A percentile compares a stretch with the other conserved stretches of the same genome.
Conservation (phyloP, 2,113 vertebrate genomes). For the Lathamus discolor region DNA sequence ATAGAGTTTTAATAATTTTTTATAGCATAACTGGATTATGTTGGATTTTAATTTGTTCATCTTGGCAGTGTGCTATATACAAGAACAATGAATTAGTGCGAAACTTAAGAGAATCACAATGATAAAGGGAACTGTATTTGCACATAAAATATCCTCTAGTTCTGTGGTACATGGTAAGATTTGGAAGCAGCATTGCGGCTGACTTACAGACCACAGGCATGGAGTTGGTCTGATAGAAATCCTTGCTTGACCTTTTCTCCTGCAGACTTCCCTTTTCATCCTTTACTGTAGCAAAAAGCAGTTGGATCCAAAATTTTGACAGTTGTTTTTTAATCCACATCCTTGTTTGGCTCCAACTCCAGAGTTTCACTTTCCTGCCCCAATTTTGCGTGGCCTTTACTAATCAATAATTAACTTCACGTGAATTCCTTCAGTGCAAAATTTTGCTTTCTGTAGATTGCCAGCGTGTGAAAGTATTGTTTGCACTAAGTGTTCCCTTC, state of each 20-base stretch:
- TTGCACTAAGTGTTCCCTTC: not conserved
- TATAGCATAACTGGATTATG: not conserved
- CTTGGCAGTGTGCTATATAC: not conserved
- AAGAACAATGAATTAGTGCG: not conserved
- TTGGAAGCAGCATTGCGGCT: not conserved
- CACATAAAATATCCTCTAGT: not conserved
- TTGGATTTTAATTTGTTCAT: slow-evolving; percentile 22
- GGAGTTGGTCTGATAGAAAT: not conserved
- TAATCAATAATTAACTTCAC: not conserved
- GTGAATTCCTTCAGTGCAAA: not conserved
- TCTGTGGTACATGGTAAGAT: not conserved
- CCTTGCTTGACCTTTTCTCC: not conserved
- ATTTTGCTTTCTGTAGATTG: not conserved
- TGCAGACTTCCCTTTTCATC: not conserved
- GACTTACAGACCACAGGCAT: not conserved
- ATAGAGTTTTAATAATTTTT: not conserved
- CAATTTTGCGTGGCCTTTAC: not conserved
- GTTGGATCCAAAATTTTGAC: not conserved
- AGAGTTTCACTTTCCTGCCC: not conserved
- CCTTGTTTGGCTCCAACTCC: not conserved
- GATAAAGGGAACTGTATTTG: not conserved
- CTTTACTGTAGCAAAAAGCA: not conserved
- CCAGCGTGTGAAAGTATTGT: not conserved
- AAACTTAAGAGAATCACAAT: not conserved
- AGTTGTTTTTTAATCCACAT: not conserved